Conservation (phyloP, 2,797 vertebrate genomes). For the Acanthiza pusilla region DNA sequence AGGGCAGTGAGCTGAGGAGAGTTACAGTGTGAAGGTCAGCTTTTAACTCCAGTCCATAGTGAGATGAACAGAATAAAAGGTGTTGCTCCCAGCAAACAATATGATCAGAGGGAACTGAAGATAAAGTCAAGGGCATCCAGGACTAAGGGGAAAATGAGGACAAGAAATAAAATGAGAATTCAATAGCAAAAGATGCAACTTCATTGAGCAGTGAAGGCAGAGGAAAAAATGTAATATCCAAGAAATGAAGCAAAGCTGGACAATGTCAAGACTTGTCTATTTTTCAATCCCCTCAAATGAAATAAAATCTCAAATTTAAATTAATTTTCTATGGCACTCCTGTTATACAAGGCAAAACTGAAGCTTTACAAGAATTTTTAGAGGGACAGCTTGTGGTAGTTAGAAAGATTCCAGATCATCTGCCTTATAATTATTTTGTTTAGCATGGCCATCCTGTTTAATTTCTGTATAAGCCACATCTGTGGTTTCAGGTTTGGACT, state of each 20-base stretch:
- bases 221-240: background rate
- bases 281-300: background rate
- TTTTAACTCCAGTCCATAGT: background rate
- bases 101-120: background rate
- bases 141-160: background rate
- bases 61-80: constrained; percentile 14
- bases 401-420: background rate
- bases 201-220: background rate
- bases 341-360: background rate
- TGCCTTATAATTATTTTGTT: background rate
- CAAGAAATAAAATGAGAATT: background rate
- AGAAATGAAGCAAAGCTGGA: background rate
- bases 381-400: background rate
- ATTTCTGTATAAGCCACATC: background rate
- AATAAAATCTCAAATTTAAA: background rate
- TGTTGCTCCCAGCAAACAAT: background rate
- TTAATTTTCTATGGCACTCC: background rate
- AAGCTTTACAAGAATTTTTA: background rate
- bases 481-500: background rate
- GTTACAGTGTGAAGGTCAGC: constrained; percentile 32
- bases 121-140: background rate
- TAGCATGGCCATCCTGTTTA: background rate
- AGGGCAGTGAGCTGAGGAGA: constrained; percentile 20
- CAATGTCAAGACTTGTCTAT: background rate
- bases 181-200: background rate